Base-by-base conservation (phyloP, 2,113 vertebrate genomes). In the Irena cyanogastra region DNA sequence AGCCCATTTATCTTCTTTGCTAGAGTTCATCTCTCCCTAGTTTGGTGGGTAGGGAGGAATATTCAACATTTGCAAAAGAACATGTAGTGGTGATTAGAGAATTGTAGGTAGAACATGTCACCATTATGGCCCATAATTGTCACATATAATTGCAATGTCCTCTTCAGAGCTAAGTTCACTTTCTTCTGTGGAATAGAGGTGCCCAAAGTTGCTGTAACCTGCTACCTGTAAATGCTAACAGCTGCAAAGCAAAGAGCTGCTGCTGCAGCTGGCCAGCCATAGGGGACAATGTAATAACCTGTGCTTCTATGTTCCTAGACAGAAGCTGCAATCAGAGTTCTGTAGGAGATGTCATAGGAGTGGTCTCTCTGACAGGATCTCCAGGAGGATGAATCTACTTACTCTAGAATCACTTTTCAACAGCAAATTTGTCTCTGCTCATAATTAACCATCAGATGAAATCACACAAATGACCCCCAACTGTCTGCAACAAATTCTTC, bases 71-170 rank as follows among this genome's bases (percentile, higher is more conserved):
- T 90, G n/a, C 23, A 69, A 44, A 70, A 68, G 54, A 22, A 41
- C 4, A 28, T 26, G 30, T 7, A 49, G 18, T 20, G 78, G 16
- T 42, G 15, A 28, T 82, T 64, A 79, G 89, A 89, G 56, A 92
- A 37, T 49, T 1, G 1, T 11, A 87, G 19, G 33, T 33, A 50
- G 37, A 82, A 61, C 1, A 10, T 0, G 0, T 64, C 33, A 88
- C 50, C 20, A 28, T 65, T 74, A 78, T 7, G 3, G 41, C 30
- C 42, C 31, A 28, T 45, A 77, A 63, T 18, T 54, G 9, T 50
- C 11, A 53, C 41, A 69, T 7, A 27, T 15, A 52, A 76, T 52
- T 61, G 54, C 45, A 72, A 30, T 3, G 8, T 17, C 13, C 35
- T 65, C 74, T 71, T 87, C 61, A 93, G 37, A 71, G 45, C 37